Percentiles rank a stretch among this genome's conserved stretches.
phyloP scores from a whole-genome alignment of 2,797 vertebrate genomes.

The Botia kubotai region DNA sequence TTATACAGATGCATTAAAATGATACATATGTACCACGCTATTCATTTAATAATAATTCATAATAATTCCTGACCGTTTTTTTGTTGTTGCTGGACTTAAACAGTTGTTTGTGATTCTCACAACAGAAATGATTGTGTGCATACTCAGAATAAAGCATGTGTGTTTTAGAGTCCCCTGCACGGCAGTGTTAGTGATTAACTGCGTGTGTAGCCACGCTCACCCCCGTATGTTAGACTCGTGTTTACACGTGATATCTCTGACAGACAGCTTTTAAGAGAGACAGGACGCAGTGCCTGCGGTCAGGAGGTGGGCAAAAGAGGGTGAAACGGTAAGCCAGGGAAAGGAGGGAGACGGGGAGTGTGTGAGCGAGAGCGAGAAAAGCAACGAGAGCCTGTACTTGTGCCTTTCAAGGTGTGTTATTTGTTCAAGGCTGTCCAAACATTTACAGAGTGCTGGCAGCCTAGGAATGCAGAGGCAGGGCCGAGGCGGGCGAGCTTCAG shows the following conservation, averaged over 20 bases:
- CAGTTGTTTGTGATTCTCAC: background rate
- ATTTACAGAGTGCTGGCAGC: constrained; percentile 93
- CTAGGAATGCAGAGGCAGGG: constrained; percentile 90
- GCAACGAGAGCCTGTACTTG: constrained; percentile 78
- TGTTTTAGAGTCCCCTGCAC: constrained; percentile 19
- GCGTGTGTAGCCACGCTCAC: constrained; percentile 43
- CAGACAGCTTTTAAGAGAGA: constrained; percentile 54
- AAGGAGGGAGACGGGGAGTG: constrained; percentile 40
- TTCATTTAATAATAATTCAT: no score
- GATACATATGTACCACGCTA: constrained; percentile 6
- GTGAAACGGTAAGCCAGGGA: constrained; percentile 48
- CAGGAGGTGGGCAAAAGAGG: constrained; percentile 44
- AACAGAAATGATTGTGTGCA: background rate
- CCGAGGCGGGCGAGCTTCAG: constrained; percentile 80
- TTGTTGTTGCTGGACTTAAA: background rate
- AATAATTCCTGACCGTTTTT: background rate
- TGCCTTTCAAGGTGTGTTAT: constrained; percentile 97
- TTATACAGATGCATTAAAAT: constrained; percentile 3
- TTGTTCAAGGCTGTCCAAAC: constrained; percentile 98
- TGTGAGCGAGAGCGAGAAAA: constrained; percentile 55
- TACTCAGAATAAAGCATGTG: background rate
- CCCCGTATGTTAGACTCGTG: constrained; percentile 48
- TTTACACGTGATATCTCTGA: constrained; percentile 56
- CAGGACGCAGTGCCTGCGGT: constrained; percentile 58
- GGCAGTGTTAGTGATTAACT: constrained; percentile 24